Percentiles rank a stretch among this genome's conserved stretches.
Evolutionary conservation across 2,797 vertebrate genomes (phyloP).

Genomic region (Hapalemur alaotrensis): DNA sequence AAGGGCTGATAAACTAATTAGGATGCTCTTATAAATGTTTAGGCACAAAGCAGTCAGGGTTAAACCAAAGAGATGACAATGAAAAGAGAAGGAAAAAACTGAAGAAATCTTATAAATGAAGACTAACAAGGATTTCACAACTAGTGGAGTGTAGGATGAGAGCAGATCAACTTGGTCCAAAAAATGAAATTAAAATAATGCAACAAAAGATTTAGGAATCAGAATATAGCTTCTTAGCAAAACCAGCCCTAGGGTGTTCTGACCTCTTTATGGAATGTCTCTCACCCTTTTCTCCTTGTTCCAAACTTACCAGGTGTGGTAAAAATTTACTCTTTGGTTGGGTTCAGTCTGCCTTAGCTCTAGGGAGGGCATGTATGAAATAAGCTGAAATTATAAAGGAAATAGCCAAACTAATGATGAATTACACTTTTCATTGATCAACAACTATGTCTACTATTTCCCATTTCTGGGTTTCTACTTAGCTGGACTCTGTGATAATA

Average conservation of each 20-base stretch:
- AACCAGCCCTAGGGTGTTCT: not conserved
- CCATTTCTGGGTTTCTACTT: not conserved
- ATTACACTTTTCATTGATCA: not conserved
- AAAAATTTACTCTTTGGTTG: not conserved
- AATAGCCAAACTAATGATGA: not conserved
- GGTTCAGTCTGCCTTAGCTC: not conserved
- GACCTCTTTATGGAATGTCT: not conserved
- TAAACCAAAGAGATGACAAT: not conserved
- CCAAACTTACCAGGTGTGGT: not conserved
- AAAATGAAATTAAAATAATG: constrained; percentile 14
- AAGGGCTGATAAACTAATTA: not conserved
- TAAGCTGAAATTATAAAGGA: not conserved
- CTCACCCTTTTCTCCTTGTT: not conserved
- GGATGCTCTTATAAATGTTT: not conserved
- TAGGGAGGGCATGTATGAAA: not conserved
- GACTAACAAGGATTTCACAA: not conserved
- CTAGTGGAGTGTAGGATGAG: not conserved
- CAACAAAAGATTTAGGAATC: not conserved
- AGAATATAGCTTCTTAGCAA: not conserved
- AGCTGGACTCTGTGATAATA: not conserved
- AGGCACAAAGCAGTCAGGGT: not conserved
- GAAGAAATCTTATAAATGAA: not conserved
- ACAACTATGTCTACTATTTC: not conserved
- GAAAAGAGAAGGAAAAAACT: not conserved
- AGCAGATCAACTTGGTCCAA: not conserved